Percentiles rank a stretch among this genome's conserved stretches.
phyloP scores from a whole-genome alignment of 1,140 invertebrate genomes.

The Phenacoccus solenopsis region DNA sequence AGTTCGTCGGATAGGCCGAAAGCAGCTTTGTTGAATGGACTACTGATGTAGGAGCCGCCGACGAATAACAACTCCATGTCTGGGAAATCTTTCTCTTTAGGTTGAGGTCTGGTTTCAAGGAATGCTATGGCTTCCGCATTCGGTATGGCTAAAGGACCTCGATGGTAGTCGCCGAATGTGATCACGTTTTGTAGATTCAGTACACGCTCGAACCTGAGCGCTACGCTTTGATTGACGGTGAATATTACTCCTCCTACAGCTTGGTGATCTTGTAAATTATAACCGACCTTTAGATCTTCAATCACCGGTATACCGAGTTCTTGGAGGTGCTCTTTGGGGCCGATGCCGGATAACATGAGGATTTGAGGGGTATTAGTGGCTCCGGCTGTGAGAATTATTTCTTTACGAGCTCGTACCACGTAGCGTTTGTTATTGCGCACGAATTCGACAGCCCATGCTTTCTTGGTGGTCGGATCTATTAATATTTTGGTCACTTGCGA shows the following conservation, averaged over 20 bases:
- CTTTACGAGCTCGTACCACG: slow-evolving; percentile 41
- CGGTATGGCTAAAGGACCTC: neutral
- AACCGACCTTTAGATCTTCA: slow-evolving; percentile 38
- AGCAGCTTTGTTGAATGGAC: neutral
- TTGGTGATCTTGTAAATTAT: slow-evolving; percentile 48
- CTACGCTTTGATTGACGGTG: slow-evolving; percentile 37
- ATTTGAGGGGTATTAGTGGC: slow-evolving; percentile 53
- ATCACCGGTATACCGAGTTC: slow-evolving; percentile 51
- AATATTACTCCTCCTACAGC: slow-evolving; percentile 42
- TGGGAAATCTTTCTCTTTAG: neutral
- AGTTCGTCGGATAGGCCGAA: slow-evolving; percentile 2
- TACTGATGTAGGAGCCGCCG: slow-evolving; percentile 14
- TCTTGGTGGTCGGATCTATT: slow-evolving; percentile 44
- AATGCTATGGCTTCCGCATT: slow-evolving; percentile 1
- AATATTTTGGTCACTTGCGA: slow-evolving; percentile 52
- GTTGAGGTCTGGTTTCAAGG: neutral
- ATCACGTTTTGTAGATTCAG: neutral
- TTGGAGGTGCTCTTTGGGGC: slow-evolving; percentile 51
- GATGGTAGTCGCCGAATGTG: neutral
- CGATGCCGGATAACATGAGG: slow-evolving; percentile 61
- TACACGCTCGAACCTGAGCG: slow-evolving; percentile 31
- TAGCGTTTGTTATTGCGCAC: slow-evolving; percentile 37
- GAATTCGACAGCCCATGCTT: slow-evolving; percentile 52
- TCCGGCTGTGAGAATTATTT: slow-evolving; percentile 54
- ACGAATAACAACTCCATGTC: slow-evolving; percentile 34